phyloP scores from a whole-genome alignment of 2,888 invertebrate genomes.

The Drosophila aldrichi region DNA sequence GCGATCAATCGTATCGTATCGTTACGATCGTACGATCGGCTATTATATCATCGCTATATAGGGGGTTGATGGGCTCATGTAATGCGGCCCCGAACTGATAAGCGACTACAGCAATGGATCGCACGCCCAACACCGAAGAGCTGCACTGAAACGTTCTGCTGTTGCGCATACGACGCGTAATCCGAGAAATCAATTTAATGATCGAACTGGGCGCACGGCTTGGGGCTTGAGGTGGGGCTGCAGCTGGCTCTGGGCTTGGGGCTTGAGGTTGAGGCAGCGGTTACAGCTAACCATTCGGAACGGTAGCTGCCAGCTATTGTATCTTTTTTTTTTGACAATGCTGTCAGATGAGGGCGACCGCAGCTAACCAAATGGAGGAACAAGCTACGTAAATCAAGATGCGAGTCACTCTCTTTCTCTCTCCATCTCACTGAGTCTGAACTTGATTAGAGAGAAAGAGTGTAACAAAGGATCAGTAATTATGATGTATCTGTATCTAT shows the following conservation, averaged over 20 bases:
- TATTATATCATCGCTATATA: slow-evolving; percentile 48
- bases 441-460: too few species aligned
- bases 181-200: slow-evolving; percentile 29
- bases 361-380: slow-evolving; percentile 41
- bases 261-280: slow-evolving; percentile 7
- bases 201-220: neutral
- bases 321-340: slow-evolving; percentile 56
- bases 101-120: slow-evolving; percentile 10
- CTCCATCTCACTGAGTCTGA: too few species aligned
- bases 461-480: too few species aligned
- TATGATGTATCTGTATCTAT: too few species aligned
- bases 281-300: slow-evolving; percentile 25
- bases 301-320: slow-evolving; percentile 46
- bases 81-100: slow-evolving; percentile 31
- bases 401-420: slow-evolving; percentile 1
- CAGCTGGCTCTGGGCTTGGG: neutral
- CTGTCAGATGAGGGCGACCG: slow-evolving; percentile 56
- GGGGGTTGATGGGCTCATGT: slow-evolving; percentile 15
- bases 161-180: slow-evolving; percentile 68
- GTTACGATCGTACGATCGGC: slow-evolving; percentile 17
- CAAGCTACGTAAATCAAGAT: slow-evolving; percentile 51
- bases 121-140: slow-evolving; percentile 5
- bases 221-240: neutral
- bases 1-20: slow-evolving; percentile 16
- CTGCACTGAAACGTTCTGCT: slow-evolving; percentile 16